Base-by-base conservation (phyloP, 2,888 invertebrate genomes). In the Erebia aethiops region DNA sequence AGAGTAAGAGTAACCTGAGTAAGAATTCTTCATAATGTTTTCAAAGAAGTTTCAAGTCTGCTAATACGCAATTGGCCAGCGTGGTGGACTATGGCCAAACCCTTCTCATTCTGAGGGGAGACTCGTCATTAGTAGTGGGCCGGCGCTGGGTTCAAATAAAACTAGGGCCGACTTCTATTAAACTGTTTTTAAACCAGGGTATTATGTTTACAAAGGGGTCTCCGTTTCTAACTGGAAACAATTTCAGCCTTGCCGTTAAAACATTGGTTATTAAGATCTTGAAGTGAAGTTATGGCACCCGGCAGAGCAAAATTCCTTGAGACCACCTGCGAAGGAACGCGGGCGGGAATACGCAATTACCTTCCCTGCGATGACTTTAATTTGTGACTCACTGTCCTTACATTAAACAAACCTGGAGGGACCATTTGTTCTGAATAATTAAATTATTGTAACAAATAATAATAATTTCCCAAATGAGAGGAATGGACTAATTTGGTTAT, bases 301-400 rank as follows among this genome's bases (percentile, higher is more conserved):
- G 70, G 77, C 81, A 79, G 81, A 86, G 86, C 84, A 85, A 83
- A 85, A 88, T 86, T 84, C 84, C 79, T 81, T 77, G 77, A 82
- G 90, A 89, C 90, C 90, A 87, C 90, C 88, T 85, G 85, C 80
- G 85, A 77, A 81, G 84, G 77, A 79, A 76, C 72, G 75, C 75
- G 80, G 79, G 75, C 78, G 79, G 79, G 77, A 81, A 84, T 86
- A 80, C 83, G 83, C 84, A 87, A 88, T 88, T 88, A 87, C 82
- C 77, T 70, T 76, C 79, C 73, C 76, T 65, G 74, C 71, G 70
- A 72, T 70, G 74, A 74, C 73, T 77, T 75, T 74, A 74, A 76
- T 75, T 76, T 77, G 75, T 67, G 74, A 75, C 75, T 75, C 74
- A 74, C 75, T 73, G 74, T 71, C 74, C 70, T 70, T 52, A 51